Percentiles rank a stretch among this genome's conserved stretches.
Conservation (phyloP, 1,140 invertebrate genomes). For the Caenorhabditis latens region DNA sequence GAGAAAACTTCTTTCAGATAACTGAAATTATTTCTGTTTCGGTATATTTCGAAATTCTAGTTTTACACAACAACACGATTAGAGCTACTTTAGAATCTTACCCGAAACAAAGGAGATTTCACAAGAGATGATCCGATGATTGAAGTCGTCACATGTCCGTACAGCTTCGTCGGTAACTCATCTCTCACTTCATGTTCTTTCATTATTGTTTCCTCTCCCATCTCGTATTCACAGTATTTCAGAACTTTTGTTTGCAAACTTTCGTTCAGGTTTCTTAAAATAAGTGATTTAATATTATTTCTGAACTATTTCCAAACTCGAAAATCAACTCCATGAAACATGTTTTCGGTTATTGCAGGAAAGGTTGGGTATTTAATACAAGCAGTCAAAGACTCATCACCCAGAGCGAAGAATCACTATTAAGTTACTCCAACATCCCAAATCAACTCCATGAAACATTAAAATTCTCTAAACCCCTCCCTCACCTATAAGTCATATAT, state of each 20-base stretch:
- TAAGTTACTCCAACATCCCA: too few species aligned
- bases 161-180: conserved; percentile 14
- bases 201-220: conserved; percentile 44
- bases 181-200: conserved; percentile 46
- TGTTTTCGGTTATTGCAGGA: too few species aligned
- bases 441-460: neutral
- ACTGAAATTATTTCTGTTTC: neutral
- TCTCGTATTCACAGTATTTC: conserved; percentile 50
- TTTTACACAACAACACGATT: too few species aligned
- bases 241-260: conserved; percentile 22
- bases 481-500: conserved; percentile 57
- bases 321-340: too few species aligned
- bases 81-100: neutral
- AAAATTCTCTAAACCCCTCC: neutral
- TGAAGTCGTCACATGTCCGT: conserved; percentile 24
- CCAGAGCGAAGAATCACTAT: too few species aligned
- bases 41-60: too few species aligned
- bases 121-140: conserved; percentile 32
- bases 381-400: too few species aligned
- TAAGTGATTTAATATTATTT: neutral
- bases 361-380: too few species aligned
- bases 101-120: conserved; percentile 1
- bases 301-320: too few species aligned
- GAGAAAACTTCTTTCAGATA: conserved; percentile 14
- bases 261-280: conserved; percentile 36